Evolutionary conservation across 2,888 invertebrate genomes (phyloP).

Genomic region (Drosophila koepferae): DNA sequence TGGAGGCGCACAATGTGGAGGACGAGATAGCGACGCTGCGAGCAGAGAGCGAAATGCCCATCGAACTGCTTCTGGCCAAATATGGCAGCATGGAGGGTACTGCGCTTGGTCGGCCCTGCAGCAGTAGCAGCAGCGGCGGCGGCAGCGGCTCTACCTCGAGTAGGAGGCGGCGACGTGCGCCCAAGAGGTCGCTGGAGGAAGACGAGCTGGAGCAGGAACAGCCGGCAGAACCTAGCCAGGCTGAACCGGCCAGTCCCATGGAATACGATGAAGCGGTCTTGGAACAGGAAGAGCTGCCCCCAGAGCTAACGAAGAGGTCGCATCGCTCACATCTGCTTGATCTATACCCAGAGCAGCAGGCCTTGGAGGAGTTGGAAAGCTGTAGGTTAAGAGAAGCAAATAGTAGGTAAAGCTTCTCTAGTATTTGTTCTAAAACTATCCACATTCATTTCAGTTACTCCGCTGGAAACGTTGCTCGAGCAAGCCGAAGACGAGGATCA

Average conservation of each 20-base stretch:
- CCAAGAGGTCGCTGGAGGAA: slow-evolving; percentile 39
- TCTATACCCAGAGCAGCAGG: slow-evolving; percentile 85
- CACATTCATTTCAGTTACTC: slow-evolving; percentile 53
- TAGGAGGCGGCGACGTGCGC: slow-evolving; percentile 46
- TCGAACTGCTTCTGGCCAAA: slow-evolving; percentile 95
- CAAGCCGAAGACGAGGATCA: slow-evolving; percentile 86
- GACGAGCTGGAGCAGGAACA: not conserved
- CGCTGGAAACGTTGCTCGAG: slow-evolving; percentile 62
- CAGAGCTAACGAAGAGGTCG: slow-evolving; percentile 50
- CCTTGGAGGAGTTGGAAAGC: slow-evolving; percentile 48
- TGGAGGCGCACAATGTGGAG: slow-evolving; percentile 92
- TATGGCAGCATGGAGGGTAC: slow-evolving; percentile 88
- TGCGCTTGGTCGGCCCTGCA: not conserved
- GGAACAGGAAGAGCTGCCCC: slow-evolving; percentile 24
- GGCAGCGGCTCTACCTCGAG: slow-evolving; percentile 12
- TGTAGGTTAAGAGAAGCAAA: slow-evolving; percentile 49
- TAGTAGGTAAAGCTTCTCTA: not conserved
- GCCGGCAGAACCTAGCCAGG: not conserved
- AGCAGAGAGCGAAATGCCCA: slow-evolving; percentile 97
- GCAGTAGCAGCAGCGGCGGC: slow-evolving; percentile 40
- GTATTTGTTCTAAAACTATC: not conserved
- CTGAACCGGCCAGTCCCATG: slow-evolving; percentile 1
- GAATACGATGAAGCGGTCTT: not conserved
- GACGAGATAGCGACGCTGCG: slow-evolving; percentile 95
- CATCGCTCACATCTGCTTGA: slow-evolving; percentile 87